Base-by-base conservation (phyloP, 1,140 invertebrate genomes). In the Tribolium castaneum region DNA sequence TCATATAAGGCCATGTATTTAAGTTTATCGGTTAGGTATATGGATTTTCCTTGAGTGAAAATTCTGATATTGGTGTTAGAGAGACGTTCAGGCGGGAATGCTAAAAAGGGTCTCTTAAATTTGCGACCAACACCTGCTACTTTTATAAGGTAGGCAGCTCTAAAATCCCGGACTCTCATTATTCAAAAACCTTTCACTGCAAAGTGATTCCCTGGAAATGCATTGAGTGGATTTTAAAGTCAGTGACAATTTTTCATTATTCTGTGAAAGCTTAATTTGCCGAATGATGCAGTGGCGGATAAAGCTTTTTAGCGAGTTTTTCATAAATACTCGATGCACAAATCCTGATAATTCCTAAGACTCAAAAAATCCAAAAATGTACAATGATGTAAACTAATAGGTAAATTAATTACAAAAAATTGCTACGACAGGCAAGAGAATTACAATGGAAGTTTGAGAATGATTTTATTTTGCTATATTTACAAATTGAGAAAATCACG, bases 61-160 rank as follows among this genome's bases (percentile, higher is more conserved):
- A 66, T 12, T 66, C 30, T 35, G n/a, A 34, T 66, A 66, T 14
- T 30, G 59, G 34, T 39, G 35, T 35, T 35, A 30, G 30, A 66
- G 30, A 66, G 10, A 9, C 7, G 30, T 22, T 35, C 59, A 22
- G 59, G 5, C 4, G 30, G 30, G 59, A 35, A 66, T 66, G 30
- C 30, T 66, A 66, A 66, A 66, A 66, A 66, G 59, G 59, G 54
- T 66, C 59, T 12, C 25, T 35, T 35, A 30, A 66, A 66, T n/a
- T 66, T 66, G 22, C 13, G 34, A 30, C 30, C 30, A 35, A 66
- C 59, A 66, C 59, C 59, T 66, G 59, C 25, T 35, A 66, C 59
- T 66, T 66, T 66, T 35, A 66, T 34, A 12, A 4, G 9, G 7
- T 6, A 9, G 39, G 39, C 30, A 66, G 30, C 13, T 66, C 34